Evolutionary conservation across 2,797 vertebrate species (phyloP).

Genomic region (Cercopithecus neglectus): DNA sequence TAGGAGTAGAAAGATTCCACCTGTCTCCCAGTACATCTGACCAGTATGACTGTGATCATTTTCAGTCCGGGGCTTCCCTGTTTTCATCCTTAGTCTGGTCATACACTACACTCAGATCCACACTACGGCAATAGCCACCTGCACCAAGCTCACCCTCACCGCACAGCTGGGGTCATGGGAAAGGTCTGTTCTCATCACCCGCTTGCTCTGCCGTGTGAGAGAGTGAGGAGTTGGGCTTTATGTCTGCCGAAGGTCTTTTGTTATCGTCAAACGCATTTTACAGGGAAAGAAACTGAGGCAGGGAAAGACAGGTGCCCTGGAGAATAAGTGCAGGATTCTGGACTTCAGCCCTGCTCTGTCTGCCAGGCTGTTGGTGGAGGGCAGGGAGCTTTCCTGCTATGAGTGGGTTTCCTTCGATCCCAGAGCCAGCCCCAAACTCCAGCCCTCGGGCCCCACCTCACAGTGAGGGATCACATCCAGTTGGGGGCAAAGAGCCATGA

Average conservation of each 20-base stretch:
- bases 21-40: not conserved
- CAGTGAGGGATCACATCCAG: not conserved
- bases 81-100: not conserved
- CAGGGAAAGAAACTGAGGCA: not conserved
- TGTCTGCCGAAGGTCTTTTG: not conserved
- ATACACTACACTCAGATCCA: not conserved
- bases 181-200: not conserved
- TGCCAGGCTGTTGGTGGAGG: not conserved
- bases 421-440: not conserved
- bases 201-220: not conserved
- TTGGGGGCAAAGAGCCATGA: not conserved
- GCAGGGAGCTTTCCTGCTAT: not conserved
- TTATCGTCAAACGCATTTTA: not conserved
- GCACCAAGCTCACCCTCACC: not conserved
- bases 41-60: rapidly evolving
- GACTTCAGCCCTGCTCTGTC: not conserved
- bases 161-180: rapidly evolving
- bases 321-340: not conserved
- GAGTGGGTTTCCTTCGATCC: not conserved
- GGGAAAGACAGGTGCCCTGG: not conserved
- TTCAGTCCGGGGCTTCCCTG: not conserved
- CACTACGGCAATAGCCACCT: rapidly evolving
- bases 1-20: not conserved
- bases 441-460: not conserved
- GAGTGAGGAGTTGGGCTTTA: not conserved